Evolutionary conservation across 2,797 vertebrate species (phyloP), one percentile per base, ranked within the genome.

Genomic region (Oophaga sylvatica): DNA sequence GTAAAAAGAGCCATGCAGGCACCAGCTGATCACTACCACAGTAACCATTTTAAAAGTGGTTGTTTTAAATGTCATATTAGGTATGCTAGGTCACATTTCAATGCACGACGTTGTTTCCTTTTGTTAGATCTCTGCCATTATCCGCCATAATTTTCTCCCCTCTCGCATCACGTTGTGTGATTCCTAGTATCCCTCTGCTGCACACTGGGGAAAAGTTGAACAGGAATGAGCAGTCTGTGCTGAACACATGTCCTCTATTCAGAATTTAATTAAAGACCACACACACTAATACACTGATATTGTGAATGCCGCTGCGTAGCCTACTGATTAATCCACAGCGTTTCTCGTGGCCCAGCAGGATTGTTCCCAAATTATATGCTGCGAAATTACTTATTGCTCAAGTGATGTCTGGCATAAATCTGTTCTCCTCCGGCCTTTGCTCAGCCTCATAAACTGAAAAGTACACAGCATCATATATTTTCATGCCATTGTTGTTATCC

Each of bases 371-470:
- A 67, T 77, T 76, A 78, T 83, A 62, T 53, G 41, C 77, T 83
- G 81, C 70, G 68, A 68, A 48, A 76, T 57, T 78, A 76, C 70
- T 77, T 87, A 83, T 79, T 87, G 71, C 75, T 67, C n/a, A 41
- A 83, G 22, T 75, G 41, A 26, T 57, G 35, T 41, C n/a, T 45
- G 70, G 41, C 77, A 70, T 91, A 91, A 86, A 80, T 73, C 31
- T 71, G 22, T 57, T 78, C 60, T 67, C n/a, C 48, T 62, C 56
- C 83, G 67, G 73, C 76, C 63, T 26, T 12, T 48, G 45, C 79
- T 31, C 57, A 79, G 48, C 3, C 75, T 77, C n/a, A 31, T 29
- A 80, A 63, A 81, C 57, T 48, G 15, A 22, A 35, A 63, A 45
- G 15, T 11, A 48, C 22, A 67, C 80, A 48, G 48, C 80, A n/a